These are phyloP conservation scores for Luscinia megarhynchos DNA, from an alignment of 2,797 vertebrate species.

Conservation along the genomic window DNA sequence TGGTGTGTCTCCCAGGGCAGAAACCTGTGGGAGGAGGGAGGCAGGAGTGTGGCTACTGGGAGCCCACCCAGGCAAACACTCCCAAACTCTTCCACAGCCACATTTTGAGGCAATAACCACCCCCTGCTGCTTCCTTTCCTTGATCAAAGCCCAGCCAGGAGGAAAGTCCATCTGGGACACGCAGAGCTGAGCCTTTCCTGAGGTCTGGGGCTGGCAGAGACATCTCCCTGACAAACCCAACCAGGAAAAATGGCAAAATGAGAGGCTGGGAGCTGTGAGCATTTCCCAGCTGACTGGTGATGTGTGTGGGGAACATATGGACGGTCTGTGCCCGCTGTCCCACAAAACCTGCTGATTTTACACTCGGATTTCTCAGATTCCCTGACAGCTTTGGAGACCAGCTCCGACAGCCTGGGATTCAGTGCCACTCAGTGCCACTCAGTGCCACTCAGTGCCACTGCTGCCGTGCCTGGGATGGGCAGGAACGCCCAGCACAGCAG, in stretches of 20 bases:
- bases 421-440: not conserved
- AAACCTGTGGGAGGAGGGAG: not conserved
- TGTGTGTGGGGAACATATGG: slow-evolving; percentile 69
- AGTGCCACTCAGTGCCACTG: not conserved
- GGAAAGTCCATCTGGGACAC: slow-evolving; percentile 69
- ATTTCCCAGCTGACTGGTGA: slow-evolving; percentile 67
- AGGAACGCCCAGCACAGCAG: not conserved
- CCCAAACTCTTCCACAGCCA: not conserved
- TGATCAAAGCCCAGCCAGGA: slow-evolving; percentile 62
- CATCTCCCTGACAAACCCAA: slow-evolving; percentile 69
- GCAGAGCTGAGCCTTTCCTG: not conserved
- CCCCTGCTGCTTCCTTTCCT: not conserved
- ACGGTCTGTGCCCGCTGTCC: slow-evolving; percentile 65
- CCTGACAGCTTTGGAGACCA: slow-evolving; percentile 50
- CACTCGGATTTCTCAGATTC: slow-evolving; percentile 63
- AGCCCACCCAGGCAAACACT: not conserved
- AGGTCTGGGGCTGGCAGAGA: slow-evolving; percentile 59
- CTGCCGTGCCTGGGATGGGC: not conserved
- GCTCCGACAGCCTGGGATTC: slow-evolving; percentile 17
- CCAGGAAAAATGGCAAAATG: slow-evolving; percentile 31
- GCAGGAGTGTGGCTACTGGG: accelerated
- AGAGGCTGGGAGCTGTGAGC: slow-evolving; percentile 47
- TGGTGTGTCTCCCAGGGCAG: not conserved
- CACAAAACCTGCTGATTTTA: slow-evolving; percentile 66
- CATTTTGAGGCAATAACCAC: not conserved